Evolutionary conservation across 2,888 invertebrate species (phyloP).

Genomic region (Falcaria lacertinaria): DNA sequence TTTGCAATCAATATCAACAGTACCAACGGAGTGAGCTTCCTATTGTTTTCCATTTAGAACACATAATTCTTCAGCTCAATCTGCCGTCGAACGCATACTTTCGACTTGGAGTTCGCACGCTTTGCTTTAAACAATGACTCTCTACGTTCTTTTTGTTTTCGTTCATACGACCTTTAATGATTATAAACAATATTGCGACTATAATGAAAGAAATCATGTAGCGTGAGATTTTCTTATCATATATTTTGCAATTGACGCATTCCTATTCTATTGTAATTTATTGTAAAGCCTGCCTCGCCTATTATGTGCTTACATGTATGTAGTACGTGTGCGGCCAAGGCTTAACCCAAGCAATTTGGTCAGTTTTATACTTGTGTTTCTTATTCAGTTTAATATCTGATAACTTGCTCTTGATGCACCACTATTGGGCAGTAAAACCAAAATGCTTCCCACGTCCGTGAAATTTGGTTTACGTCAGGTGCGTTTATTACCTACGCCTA

Average conservation of each 20-base stretch:
- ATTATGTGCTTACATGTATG: conserved; percentile 7
- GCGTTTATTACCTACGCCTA: conserved; percentile 54
- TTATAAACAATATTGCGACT: conserved; percentile 73
- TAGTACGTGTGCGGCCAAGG: conserved; percentile 20
- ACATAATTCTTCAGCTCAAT: conserved; percentile 25
- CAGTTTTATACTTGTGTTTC: conserved; percentile 8
- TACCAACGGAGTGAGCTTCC: conserved; percentile 18
- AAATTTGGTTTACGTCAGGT: conserved; percentile 70
- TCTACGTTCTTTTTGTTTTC: conserved; percentile 77
- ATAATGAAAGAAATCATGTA: conserved; percentile 72
- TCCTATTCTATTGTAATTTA: conserved; percentile 35
- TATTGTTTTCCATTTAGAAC: conserved; percentile 30
- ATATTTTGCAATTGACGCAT: conserved; percentile 62
- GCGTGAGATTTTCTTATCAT: conserved; percentile 68
- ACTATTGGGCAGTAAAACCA: conserved; percentile 37
- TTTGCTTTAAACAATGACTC: conserved; percentile 73
- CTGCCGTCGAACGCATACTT: conserved; percentile 65
- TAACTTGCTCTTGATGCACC: conserved; percentile 38
- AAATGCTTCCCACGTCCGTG: conserved; percentile 56
- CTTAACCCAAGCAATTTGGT: conserved; percentile 17
- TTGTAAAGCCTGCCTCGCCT: conserved; percentile 8
- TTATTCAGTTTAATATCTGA: conserved; percentile 18
- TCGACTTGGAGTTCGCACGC: conserved; percentile 71
- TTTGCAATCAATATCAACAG: conserved; percentile 38
- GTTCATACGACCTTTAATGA: conserved; percentile 77